Evolutionary conservation across 2,113 vertebrate species (phyloP).

Genomic region (Mormyrus iriodes): DNA sequence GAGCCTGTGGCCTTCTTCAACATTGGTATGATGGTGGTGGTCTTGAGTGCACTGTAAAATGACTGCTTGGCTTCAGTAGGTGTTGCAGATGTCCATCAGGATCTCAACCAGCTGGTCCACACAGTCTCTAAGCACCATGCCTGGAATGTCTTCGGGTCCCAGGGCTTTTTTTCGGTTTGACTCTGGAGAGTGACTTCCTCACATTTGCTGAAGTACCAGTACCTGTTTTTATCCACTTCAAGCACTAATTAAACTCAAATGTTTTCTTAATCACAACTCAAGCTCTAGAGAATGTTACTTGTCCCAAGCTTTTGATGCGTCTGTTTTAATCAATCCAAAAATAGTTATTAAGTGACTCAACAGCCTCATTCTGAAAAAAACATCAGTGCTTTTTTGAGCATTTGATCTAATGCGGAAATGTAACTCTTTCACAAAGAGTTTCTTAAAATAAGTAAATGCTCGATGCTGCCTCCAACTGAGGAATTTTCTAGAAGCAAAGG

Average conservation of each 20-base stretch:
- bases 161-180: no score
- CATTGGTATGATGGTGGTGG: background rate
- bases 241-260: background rate
- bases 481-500: background rate
- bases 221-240: background rate
- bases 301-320: background rate
- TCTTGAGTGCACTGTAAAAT: background rate
- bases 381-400: background rate
- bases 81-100: no score
- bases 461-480: background rate
- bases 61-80: no score
- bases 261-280: background rate
- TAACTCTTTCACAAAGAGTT: background rate
- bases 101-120: no score
- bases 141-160: no score
- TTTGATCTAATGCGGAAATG: background rate
- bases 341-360: background rate
- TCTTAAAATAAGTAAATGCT: background rate
- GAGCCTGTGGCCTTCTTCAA: background rate
- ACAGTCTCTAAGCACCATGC: no score
- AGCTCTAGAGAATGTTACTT: background rate
- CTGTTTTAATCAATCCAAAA: background rate
- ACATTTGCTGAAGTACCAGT: no score
- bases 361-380: background rate
- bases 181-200: no score